Percentiles rank a stretch among this genome's conserved stretches.
phyloP scores from a whole-genome alignment of 2,888 invertebrate species.

The Campaea margaritaria region DNA sequence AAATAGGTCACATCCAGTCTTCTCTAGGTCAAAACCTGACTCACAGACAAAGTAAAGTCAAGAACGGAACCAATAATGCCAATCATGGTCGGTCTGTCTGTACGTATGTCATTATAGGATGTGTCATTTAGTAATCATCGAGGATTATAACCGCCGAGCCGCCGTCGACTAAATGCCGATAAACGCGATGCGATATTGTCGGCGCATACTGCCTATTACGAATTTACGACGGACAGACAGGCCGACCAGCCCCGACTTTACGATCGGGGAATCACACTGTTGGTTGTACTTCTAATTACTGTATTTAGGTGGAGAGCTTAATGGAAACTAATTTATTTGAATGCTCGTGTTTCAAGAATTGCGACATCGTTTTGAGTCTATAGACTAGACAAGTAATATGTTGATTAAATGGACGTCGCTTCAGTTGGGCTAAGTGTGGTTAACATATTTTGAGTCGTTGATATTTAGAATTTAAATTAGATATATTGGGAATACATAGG shows the following conservation, averaged over 20 bases:
- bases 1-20: constrained; percentile 27
- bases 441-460: no score
- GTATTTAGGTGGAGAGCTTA: constrained; percentile 28
- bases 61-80: constrained; percentile 24
- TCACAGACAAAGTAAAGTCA: constrained; percentile 33
- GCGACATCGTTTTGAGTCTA: constrained; percentile 15
- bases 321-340: constrained; percentile 30
- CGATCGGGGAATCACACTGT: constrained; percentile 42
- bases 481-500: no score
- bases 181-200: constrained; percentile 68
- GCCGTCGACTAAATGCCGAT: constrained; percentile 73
- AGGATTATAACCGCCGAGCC: constrained; percentile 66
- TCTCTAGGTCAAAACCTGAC: constrained; percentile 36
- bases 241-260: constrained; percentile 42
- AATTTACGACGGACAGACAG: constrained; percentile 59
- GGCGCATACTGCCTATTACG: constrained; percentile 57
- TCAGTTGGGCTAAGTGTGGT: no score
- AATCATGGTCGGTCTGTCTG: constrained; percentile 49
- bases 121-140: constrained; percentile 72
- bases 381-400: background rate
- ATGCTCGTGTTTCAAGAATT: constrained; percentile 22
- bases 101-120: constrained; percentile 40
- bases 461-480: no score
- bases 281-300: constrained; percentile 34
- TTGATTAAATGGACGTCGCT: no score